Evolutionary conservation across 2,113 vertebrate species (phyloP).

Genomic region (Cottus gobio): DNA sequence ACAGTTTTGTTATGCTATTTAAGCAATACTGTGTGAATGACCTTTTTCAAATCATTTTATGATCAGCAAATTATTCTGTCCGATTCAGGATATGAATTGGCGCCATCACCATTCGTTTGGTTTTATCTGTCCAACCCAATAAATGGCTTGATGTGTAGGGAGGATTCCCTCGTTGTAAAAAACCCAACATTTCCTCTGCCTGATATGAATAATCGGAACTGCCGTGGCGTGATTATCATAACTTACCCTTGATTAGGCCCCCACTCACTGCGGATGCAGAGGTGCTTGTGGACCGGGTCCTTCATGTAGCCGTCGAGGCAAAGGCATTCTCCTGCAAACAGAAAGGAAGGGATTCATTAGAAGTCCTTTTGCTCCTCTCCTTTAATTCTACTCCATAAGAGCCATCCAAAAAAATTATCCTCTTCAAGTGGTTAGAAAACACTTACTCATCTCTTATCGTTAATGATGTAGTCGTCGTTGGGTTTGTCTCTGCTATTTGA

Average conservation of each 20-base stretch:
- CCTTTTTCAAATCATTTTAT: not conserved
- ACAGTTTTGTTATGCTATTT: not conserved
- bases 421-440: conserved; percentile 31
- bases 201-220: conserved; percentile 34
- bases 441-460: conserved; percentile 44
- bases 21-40: not conserved
- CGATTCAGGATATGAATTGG: conserved; percentile 9
- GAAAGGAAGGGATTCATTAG: conserved; percentile 51
- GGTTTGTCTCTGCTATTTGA: not conserved
- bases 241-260: conserved; percentile 98
- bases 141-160: conserved; percentile 5
- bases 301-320: conserved; percentile 98
- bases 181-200: conserved; percentile 1
- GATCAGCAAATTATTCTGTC: not conserved
- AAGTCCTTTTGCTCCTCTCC: conserved; percentile 31
- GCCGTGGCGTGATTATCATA: conserved; percentile 40
- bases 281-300: conserved; percentile 97
- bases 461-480: conserved; percentile 34
- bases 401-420: conserved; percentile 18
- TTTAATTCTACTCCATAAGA: conserved; percentile 27
- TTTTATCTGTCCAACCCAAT: conserved; percentile 2
- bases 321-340: conserved; percentile 90
- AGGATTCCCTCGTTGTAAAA: conserved; percentile 18
- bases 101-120: not conserved
- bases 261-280: conserved; percentile 98